Evolutionary conservation across 2,113 vertebrate species (phyloP).

Genomic region (Psittacus erithacus): DNA sequence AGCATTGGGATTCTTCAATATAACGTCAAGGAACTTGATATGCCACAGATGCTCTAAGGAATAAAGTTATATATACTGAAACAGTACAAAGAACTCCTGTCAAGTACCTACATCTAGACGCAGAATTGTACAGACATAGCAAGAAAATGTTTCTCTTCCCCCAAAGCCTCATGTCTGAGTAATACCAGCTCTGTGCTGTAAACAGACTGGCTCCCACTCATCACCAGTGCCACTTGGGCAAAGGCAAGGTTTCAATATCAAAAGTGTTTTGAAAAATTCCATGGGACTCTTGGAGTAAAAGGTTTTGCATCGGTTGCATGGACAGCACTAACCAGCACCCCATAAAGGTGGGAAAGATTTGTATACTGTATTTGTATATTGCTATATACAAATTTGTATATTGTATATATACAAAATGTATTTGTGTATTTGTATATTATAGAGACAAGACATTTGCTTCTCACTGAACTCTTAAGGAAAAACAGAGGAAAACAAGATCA

Average conservation of each 20-base stretch:
- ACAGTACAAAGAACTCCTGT: not conserved
- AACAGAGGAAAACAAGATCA: not conserved
- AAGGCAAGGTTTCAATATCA: not conserved
- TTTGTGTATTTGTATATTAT: fast-evolving
- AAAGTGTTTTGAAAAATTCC: not conserved
- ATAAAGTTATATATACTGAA: not conserved
- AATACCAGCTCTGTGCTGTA: not conserved
- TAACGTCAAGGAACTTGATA: not conserved
- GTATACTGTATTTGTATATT: fast-evolving
- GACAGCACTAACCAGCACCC: fast-evolving
- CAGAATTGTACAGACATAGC: not conserved
- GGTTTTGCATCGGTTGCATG: fast-evolving
- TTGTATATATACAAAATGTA: fast-evolving
- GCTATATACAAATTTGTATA: fast-evolving
- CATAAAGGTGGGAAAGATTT: not conserved
- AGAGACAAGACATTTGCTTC: not conserved
- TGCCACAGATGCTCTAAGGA: not conserved
- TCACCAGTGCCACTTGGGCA: not conserved
- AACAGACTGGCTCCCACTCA: not conserved
- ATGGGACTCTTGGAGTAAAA: not conserved
- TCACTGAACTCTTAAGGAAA: not conserved
- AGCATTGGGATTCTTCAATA: not conserved
- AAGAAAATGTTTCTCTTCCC: not conserved
- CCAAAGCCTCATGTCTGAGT: not conserved
- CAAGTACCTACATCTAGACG: not conserved